Conservation (phyloP, 2,113 vertebrate genomes). For the Collichthys lucidus region DNA sequence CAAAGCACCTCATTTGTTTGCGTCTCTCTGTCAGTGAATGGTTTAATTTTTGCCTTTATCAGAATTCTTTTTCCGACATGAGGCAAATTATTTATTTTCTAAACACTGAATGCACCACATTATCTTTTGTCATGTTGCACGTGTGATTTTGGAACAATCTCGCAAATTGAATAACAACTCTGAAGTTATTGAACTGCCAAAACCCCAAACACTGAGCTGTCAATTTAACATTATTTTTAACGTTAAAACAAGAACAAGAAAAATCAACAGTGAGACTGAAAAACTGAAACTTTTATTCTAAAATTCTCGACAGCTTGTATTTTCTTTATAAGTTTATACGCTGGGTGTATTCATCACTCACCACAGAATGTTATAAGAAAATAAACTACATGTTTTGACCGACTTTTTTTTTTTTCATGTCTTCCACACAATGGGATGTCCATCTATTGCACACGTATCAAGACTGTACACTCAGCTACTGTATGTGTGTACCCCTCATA, state of each 20-base stretch:
- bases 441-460: too few species aligned
- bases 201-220: slow-evolving; percentile 5
- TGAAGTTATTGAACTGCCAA: slow-evolving; percentile 15
- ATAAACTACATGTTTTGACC: not conserved
- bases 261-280: not conserved
- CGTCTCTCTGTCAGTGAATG: slow-evolving; percentile 28
- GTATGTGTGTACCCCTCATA: too few species aligned
- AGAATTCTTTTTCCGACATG: slow-evolving; percentile 3
- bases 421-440: too few species aligned
- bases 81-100: slow-evolving; percentile 37
- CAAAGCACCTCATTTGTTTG: slow-evolving; percentile 55
- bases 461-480: too few species aligned
- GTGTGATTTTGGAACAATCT: slow-evolving; percentile 12
- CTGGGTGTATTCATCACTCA: not conserved
- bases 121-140: slow-evolving; percentile 32
- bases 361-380: not conserved
- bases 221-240: slow-evolving; percentile 27
- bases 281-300: not conserved
- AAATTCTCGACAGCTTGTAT: not conserved
- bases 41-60: slow-evolving; percentile 8
- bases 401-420: too few species aligned
- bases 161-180: slow-evolving; percentile 6
- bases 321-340: not conserved
- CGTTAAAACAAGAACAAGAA: slow-evolving; percentile 21
- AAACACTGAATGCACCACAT: slow-evolving; percentile 5